Evolutionary conservation across 2,113 vertebrate species (phyloP).

Genomic region (Gasterosteus nipponicus): DNA sequence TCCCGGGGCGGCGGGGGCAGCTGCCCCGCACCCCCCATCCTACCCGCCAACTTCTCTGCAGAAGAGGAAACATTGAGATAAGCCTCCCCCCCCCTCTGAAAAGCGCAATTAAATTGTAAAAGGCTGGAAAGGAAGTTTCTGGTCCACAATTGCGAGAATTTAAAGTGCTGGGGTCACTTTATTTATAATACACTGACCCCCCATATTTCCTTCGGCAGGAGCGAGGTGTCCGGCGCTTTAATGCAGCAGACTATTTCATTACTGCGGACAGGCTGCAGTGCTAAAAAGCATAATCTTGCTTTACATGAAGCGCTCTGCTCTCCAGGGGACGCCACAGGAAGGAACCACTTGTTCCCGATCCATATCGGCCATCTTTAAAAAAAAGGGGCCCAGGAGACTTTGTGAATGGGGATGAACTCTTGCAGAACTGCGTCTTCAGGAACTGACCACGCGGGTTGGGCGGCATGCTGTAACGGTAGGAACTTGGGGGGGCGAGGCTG

Average conservation of each 20-base stretch:
- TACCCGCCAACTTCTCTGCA: slow-evolving; percentile 14
- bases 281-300: slow-evolving; percentile 60
- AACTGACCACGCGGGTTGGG: slow-evolving; percentile 23
- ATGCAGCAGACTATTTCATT: slow-evolving; percentile 64
- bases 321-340: slow-evolving; percentile 40
- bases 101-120: slow-evolving; percentile 21
- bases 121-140: not conserved
- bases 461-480: slow-evolving; percentile 53
- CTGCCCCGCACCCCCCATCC: slow-evolving; percentile 41
- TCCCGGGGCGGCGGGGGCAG: not conserved
- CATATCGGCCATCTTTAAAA: slow-evolving; percentile 39
- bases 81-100: not conserved
- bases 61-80: not conserved
- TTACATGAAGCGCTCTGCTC: slow-evolving; percentile 32
- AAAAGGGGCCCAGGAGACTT: slow-evolving; percentile 51
- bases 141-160: not conserved
- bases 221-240: slow-evolving; percentile 43
- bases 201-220: slow-evolving; percentile 43
- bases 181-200: not conserved
- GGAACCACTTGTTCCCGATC: slow-evolving; percentile 57
- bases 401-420: slow-evolving; percentile 34
- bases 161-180: slow-evolving; percentile 22
- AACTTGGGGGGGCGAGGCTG: slow-evolving; percentile 11
- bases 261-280: slow-evolving; percentile 42
- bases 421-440: slow-evolving; percentile 36